These are phyloP conservation scores for Acrocephalus arundinaceus DNA, from an alignment of 2,113 vertebrate species.

Conservation along the genomic window DNA sequence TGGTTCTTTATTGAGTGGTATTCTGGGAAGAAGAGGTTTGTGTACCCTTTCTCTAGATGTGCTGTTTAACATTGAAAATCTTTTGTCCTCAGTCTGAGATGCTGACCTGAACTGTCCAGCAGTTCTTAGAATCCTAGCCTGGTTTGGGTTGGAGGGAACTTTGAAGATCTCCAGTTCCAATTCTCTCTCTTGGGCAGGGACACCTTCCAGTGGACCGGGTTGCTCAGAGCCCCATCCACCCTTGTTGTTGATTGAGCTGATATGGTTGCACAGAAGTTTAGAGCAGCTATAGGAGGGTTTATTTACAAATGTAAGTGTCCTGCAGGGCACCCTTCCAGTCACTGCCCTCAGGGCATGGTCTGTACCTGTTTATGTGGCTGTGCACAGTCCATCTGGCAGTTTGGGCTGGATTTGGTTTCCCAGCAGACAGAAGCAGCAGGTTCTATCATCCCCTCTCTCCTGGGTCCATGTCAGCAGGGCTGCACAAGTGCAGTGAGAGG, in stretches of 20 bases:
- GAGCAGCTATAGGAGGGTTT: background rate
- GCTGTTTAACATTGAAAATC: background rate
- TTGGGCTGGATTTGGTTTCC: background rate
- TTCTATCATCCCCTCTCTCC: background rate
- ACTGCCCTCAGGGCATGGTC: background rate
- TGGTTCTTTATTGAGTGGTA: constrained; percentile 99
- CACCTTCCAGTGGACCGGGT: background rate
- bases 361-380: background rate
- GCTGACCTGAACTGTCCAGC: background rate
- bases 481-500: background rate
- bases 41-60: background rate
- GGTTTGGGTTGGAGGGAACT: background rate
- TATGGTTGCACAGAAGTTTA: background rate
- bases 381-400: background rate
- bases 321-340: background rate
- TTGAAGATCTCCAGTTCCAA: background rate
- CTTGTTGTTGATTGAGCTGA: background rate
- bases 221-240: background rate
- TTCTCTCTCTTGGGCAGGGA: background rate
- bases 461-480: background rate
- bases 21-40: constrained; percentile 95
- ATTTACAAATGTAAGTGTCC: background rate
- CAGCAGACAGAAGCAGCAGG: fast-evolving
- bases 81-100: fast-evolving
- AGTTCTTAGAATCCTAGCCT: background rate